Conservation (phyloP, 2,888 invertebrate genomes). For the Dynastes hyllus region DNA sequence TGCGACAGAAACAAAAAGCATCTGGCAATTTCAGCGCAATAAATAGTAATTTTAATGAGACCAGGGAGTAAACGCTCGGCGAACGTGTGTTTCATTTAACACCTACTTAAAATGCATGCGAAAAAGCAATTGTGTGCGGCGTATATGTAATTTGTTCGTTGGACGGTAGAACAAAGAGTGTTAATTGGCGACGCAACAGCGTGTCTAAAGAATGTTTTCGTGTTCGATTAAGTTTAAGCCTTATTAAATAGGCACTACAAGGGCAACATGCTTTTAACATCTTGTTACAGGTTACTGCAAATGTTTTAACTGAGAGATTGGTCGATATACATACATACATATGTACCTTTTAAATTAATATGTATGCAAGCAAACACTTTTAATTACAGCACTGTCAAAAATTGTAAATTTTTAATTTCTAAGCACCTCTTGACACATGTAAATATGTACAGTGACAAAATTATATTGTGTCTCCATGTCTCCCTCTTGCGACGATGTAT, state of each 20-base stretch:
- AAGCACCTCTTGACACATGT: too few relatives aligned
- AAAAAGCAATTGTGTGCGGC: slow-evolving; percentile 32
- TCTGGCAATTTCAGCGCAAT: slow-evolving; percentile 27
- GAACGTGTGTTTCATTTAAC: slow-evolving; percentile 43
- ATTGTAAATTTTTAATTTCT: too few relatives aligned
- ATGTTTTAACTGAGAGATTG: too few relatives aligned
- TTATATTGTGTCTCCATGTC: too few relatives aligned
- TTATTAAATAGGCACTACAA: neutral
- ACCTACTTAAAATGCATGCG: slow-evolving; percentile 43
- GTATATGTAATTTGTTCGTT: slow-evolving; percentile 21
- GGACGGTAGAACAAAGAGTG: slow-evolving; percentile 12
- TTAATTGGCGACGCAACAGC: slow-evolving; percentile 9
- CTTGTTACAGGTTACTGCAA: neutral
- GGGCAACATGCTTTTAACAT: neutral
- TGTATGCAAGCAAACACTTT: too few relatives aligned
- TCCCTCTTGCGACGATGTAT: too few relatives aligned
- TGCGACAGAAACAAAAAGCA: slow-evolving; percentile 42
- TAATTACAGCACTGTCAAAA: too few relatives aligned
- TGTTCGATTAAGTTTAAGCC: neutral
- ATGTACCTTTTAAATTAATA: too few relatives aligned
- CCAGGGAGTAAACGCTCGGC: slow-evolving; percentile 34
- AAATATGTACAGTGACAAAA: too few relatives aligned
- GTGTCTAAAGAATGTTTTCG: slow-evolving; percentile 3
- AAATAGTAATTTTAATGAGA: slow-evolving; percentile 48
- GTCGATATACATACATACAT: too few relatives aligned